A percentile compares a stretch with the other conserved stretches of the same genome.
Conservation (phyloP, 2,113 vertebrate genomes). For the Xiphophorus hellerii region DNA sequence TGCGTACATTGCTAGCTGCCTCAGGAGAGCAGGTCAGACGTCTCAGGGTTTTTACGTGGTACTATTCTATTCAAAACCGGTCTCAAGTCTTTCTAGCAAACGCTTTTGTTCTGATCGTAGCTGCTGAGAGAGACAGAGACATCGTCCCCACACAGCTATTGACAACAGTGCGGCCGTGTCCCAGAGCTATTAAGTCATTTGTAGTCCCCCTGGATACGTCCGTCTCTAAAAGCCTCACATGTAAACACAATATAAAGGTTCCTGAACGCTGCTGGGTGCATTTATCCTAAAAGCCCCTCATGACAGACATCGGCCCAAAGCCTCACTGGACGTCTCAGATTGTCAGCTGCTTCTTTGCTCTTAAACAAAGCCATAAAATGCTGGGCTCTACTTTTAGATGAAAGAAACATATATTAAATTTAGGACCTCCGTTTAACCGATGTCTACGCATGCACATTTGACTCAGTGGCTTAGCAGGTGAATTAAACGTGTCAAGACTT, state of each 20-base stretch:
- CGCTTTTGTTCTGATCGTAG: neutral
- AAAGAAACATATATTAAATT: neutral
- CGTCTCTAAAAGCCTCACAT: conserved; percentile 55
- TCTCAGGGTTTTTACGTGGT: conserved; percentile 18
- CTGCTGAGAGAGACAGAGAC: conserved; percentile 44
- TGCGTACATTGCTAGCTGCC: neutral
- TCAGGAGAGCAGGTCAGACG: neutral
- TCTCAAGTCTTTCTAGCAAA: conserved; percentile 29
- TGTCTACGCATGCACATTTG: neutral
- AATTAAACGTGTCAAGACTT: neutral
- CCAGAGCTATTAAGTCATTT: conserved; percentile 36
- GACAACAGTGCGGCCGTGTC: conserved; percentile 9
- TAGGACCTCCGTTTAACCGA: neutral
- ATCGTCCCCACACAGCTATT: conserved; percentile 39
- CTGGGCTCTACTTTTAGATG: conserved; percentile 1
- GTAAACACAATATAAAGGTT: conserved; percentile 53
- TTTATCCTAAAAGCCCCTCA: conserved; percentile 15
- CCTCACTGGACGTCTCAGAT: conserved; percentile 17
- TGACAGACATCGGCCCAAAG: conserved; percentile 18
- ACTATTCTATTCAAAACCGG: neutral
- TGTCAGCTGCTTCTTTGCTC: neutral
- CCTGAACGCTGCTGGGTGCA: conserved; percentile 5
- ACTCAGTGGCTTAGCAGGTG: neutral
- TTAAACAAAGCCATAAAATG: neutral
- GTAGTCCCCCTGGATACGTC: conserved; percentile 14